phyloP scores from a whole-genome alignment of 2,797 vertebrate species.

The Leptodactylus fallax region DNA sequence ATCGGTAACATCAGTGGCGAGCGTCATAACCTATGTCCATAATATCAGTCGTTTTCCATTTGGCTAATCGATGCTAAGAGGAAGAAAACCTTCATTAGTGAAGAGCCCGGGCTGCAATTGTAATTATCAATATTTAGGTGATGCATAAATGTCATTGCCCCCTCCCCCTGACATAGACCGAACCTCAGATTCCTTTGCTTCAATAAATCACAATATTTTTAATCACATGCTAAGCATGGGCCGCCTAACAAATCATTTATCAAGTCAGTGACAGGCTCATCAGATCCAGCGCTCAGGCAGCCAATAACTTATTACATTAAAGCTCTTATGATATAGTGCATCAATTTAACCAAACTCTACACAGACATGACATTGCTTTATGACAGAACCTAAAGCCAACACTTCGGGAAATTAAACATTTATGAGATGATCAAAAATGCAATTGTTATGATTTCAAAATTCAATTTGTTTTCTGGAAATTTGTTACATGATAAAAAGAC shows the following conservation, averaged over 20 bases:
- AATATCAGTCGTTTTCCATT: not conserved
- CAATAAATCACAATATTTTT: conserved; percentile 64
- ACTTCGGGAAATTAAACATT: conserved; percentile 63
- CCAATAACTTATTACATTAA: conserved; percentile 65
- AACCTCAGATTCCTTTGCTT: conserved; percentile 25
- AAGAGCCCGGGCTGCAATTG: not conserved
- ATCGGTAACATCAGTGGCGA: not conserved
- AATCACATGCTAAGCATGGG: conserved; percentile 64
- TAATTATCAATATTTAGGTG: conserved; percentile 44
- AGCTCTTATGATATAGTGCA: conserved; percentile 63
- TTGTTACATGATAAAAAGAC: conserved; percentile 51
- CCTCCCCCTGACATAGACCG: conserved; percentile 14
- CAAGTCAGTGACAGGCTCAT: conserved; percentile 65
- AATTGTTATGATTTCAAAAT: conserved; percentile 60
- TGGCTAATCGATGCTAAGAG: conserved; percentile 15
- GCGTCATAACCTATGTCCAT: not conserved
- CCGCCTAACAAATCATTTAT: conserved; percentile 63
- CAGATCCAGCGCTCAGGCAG: conserved; percentile 48
- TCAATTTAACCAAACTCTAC: conserved; percentile 65
- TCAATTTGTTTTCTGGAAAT: conserved; percentile 58
- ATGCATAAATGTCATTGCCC: conserved; percentile 27
- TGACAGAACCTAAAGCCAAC: conserved; percentile 55
- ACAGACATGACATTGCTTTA: conserved; percentile 59
- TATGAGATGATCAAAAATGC: conserved; percentile 62
- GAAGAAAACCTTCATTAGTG: not conserved